Conservation (phyloP, 2,113 vertebrate species). For the Cercocebus atys region DNA sequence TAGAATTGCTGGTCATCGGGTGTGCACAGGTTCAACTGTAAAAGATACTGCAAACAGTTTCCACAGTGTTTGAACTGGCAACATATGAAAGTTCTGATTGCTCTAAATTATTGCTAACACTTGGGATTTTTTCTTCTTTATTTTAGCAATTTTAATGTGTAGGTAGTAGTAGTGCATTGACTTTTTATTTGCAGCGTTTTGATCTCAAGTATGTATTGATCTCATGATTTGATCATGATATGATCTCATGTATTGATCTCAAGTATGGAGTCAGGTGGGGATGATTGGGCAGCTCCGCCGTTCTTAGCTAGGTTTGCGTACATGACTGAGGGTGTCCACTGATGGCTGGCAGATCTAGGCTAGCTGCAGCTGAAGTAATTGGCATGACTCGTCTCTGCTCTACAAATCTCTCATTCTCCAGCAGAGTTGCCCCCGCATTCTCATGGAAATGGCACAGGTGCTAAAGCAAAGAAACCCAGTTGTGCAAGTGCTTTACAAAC, state of each 20-base stretch:
- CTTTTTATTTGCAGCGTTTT: background rate
- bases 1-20: background rate
- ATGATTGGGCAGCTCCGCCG: background rate
- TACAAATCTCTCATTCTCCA: background rate
- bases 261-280: background rate
- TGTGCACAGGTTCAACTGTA: background rate
- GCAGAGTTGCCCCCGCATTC: background rate
- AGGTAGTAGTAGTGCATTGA: background rate
- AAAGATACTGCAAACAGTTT: background rate
- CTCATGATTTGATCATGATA: background rate
- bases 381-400: background rate
- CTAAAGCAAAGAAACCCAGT: constrained; percentile 8
- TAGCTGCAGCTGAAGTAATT: background rate
- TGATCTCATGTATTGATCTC: background rate
- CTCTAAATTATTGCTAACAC: background rate
- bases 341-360: background rate
- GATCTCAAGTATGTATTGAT: background rate
- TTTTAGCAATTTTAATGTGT: background rate
- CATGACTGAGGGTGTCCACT: background rate
- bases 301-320: background rate
- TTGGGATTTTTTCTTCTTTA: background rate
- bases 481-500: background rate
- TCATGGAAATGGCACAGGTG: constrained; percentile 35
- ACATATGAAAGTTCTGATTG: background rate
- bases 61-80: background rate